phyloP scores from a whole-genome alignment of 2,113 vertebrate genomes.

The Hypocryptadius cinnamomeus region DNA sequence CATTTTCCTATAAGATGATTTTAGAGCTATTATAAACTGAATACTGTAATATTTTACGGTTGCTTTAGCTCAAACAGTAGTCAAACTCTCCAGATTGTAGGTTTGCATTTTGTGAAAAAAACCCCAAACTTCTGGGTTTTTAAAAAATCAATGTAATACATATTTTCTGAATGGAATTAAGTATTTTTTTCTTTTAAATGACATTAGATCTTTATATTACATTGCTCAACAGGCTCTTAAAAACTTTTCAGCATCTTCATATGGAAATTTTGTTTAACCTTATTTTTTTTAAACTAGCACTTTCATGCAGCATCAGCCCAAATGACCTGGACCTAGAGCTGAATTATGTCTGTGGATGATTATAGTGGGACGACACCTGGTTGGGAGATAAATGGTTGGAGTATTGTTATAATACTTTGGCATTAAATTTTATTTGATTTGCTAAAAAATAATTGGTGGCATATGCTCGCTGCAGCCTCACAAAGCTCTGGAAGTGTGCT shows the following conservation, averaged over 20 bases:
- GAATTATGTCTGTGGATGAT: neutral
- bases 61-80: neutral
- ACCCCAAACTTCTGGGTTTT: fast-evolving
- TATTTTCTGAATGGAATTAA: neutral
- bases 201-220: neutral
- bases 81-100: neutral
- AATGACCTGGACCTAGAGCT: neutral
- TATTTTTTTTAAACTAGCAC: neutral
- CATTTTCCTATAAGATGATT: neutral
- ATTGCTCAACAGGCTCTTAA: neutral
- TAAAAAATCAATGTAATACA: neutral
- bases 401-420: neutral
- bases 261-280: neutral
- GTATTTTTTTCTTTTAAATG: neutral
- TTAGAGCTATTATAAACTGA: neutral
- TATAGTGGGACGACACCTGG: neutral
- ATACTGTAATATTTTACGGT: neutral
- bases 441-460: neutral
- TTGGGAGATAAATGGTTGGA: neutral
- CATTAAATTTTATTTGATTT: neutral
- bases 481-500: neutral
- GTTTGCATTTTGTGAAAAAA: neutral
- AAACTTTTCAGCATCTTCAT: neutral
- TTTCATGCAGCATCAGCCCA: neutral
- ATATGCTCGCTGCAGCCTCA: neutral